Evolutionary conservation across 1,140 invertebrate species (phyloP).

Genomic region (Sitobion miscanthi): DNA sequence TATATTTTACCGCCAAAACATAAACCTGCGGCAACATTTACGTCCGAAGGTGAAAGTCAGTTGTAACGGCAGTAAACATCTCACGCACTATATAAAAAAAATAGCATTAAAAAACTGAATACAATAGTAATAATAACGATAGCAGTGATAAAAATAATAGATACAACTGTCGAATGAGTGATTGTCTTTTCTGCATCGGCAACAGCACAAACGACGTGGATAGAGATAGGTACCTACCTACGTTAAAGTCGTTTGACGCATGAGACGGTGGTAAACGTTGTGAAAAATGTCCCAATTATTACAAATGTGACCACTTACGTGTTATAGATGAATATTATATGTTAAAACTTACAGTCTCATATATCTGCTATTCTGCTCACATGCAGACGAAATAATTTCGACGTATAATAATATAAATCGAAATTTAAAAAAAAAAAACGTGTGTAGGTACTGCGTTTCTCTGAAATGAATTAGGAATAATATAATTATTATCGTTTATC

Average conservation of each 20-base stretch:
- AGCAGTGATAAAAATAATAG: conserved; percentile 26
- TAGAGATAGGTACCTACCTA: not conserved
- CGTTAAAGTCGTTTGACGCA: not conserved
- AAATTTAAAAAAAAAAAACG: not conserved
- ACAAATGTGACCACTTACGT: not conserved
- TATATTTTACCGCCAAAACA: conserved; percentile 38
- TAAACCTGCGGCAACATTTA: not conserved
- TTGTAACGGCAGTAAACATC: conserved; percentile 35
- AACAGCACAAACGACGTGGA: not conserved
- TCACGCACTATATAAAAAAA: not conserved
- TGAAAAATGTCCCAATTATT: not conserved
- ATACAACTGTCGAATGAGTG: not conserved
- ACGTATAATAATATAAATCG: not conserved
- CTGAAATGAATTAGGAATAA: not conserved
- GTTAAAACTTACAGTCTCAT: not conserved
- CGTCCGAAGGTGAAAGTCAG: conserved; percentile 47
- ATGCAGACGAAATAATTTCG: not conserved
- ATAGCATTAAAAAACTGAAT: not conserved
- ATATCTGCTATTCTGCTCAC: too few species aligned
- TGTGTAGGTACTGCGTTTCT: not conserved
- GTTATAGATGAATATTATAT: not conserved
- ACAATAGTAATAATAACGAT: conserved; percentile 26
- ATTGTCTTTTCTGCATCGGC: not conserved
- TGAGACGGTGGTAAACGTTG: not conserved
- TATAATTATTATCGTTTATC: not conserved